phyloP scores from a whole-genome alignment of 2,888 invertebrate genomes.

The Cancer borealis region DNA sequence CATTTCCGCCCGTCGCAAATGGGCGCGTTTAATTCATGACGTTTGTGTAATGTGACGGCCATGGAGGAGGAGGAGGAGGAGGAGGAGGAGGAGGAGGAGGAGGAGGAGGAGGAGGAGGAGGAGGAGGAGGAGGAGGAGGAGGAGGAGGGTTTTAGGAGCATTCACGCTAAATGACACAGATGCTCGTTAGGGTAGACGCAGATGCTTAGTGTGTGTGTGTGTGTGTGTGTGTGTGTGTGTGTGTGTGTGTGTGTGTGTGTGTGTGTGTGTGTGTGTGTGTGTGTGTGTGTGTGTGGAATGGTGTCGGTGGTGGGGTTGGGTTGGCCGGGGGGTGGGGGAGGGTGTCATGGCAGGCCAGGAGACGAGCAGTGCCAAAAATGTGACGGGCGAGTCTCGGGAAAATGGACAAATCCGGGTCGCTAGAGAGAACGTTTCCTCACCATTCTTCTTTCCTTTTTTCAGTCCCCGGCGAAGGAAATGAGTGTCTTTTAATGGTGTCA shows the following conservation, averaged over 20 bases:
- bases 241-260: constrained; percentile 15
- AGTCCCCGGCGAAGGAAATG: not conserved
- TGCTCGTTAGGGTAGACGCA: not conserved
- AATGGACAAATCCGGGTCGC: constrained; percentile 14
- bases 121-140: not conserved
- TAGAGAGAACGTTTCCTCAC: not conserved
- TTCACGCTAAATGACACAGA: constrained; percentile 2
- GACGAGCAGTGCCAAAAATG: not conserved
- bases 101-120: constrained; percentile 32
- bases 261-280: not conserved
- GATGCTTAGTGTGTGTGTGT: not conserved
- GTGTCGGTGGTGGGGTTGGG: no score
- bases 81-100: constrained; percentile 28
- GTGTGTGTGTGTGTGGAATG: no score
- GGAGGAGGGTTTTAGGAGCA: not conserved
- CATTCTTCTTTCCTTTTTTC: not conserved
- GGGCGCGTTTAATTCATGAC: constrained; percentile 21
- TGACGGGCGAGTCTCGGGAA: not conserved
- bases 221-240: constrained; percentile 15
- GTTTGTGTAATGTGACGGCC: constrained; percentile 32
- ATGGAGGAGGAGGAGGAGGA: not conserved
- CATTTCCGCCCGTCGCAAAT: not conserved
- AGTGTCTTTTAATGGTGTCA: not conserved
- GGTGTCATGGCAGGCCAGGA: no score
- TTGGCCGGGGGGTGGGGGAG: no score